Evolutionary conservation across 2,113 vertebrate species (phyloP).

Genomic region (Hydrolagus affinis): DNA sequence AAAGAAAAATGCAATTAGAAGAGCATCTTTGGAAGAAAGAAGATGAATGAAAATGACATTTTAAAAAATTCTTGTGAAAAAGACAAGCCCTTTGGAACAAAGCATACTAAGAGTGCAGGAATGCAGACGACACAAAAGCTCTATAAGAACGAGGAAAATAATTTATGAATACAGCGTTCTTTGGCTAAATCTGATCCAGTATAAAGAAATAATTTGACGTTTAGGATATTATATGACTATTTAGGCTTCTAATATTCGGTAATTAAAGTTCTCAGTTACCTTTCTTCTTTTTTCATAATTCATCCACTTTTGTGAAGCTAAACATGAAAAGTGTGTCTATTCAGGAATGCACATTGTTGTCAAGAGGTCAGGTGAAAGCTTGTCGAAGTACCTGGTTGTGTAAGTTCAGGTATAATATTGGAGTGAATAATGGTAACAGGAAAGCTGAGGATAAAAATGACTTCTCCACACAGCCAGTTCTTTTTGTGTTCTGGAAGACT

Average conservation of each 20-base stretch:
- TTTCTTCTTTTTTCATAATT: background rate
- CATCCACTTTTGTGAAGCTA: background rate
- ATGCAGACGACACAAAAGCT: background rate
- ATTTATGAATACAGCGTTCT: background rate
- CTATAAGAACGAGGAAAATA: background rate
- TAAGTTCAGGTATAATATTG: background rate
- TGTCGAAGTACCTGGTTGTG: background rate
- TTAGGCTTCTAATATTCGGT: background rate
- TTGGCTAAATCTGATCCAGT: background rate
- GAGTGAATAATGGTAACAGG: background rate
- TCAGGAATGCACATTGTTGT: background rate
- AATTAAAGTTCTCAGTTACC: background rate
- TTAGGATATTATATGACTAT: background rate
- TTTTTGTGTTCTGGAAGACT: background rate
- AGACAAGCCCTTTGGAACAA: background rate
- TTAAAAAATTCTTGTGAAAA: background rate
- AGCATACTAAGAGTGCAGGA: background rate
- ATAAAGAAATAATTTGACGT: background rate
- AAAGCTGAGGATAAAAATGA: background rate
- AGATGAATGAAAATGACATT: background rate
- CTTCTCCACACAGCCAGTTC: background rate
- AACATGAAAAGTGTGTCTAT: background rate
- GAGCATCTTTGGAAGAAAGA: background rate
- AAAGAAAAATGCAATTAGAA: background rate
- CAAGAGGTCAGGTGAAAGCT: background rate